Evolutionary conservation across 2,888 invertebrate genomes (phyloP), one percentile per base, ranked within the genome.

Genomic region (Lomographa bimaculata): DNA sequence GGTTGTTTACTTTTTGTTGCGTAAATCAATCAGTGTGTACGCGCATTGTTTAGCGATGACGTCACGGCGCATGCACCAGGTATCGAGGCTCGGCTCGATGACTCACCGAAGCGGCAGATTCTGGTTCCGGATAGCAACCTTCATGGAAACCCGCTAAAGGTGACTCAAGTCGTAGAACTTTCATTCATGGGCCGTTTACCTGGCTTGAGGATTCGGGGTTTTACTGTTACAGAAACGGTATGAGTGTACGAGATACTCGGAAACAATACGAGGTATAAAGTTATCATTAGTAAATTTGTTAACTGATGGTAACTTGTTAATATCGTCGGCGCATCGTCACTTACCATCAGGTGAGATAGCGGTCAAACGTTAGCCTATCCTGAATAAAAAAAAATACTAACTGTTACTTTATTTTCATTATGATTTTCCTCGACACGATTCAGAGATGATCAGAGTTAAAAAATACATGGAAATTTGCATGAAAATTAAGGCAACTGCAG

Each of bases 1-100:
- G n/a, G n/a, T n/a, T n/a, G n/a, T n/a, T n/a, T n/a, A n/a, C 7
- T 12, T 1, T n/a, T 14, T 1, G 28, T 17, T 28, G 10, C 28
- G 26, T 47, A 23, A 39, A 30, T 49, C 40, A 47, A 38, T 29
- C 32, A 43, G 36, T 57, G 66, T 60, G 63, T 64, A 51, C 41
- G 70, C 71, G 71, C 76, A 79, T 79, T 67, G 65, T 69, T 64
- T 55, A 35, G 38, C 37, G 57, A 47, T 79, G 78, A 80, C 79
- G 80, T 79, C 78, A 79, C 54, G 17, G 14, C 14, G 4, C 14
- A 14, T 32, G 19, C n/a, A 20, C 25, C 25, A 46, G 45, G 53
- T 44, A 44, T 35, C 29, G 41, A 12, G 5, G 7, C 7, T n/a
- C 5, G 4, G 14, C 14, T 14, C 27, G 38, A 19, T 66, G 63